These are phyloP conservation scores for Entomyzon cyanotis DNA, from an alignment of 2,113 vertebrate genomes.

Conservation along the genomic window DNA sequence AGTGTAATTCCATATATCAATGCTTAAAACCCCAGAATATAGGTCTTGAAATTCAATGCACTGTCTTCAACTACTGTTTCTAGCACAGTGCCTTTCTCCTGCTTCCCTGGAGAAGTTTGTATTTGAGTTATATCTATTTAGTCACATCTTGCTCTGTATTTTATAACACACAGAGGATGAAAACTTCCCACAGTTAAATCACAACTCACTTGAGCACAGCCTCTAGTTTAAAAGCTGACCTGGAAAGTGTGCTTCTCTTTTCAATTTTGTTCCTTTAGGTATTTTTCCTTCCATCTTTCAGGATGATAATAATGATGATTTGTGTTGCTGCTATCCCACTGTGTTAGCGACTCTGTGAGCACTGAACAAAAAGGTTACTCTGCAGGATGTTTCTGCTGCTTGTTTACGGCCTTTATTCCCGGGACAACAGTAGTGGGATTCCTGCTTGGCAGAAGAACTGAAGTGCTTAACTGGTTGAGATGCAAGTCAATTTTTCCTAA, in stretches of 20 bases:
- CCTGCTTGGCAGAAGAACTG: constrained; percentile 1
- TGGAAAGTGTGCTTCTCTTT: background rate
- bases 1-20: background rate
- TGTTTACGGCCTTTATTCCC: constrained; percentile 33
- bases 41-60: background rate
- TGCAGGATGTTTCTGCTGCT: background rate
- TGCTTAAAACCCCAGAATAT: background rate
- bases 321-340: constrained; percentile 34
- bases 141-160: background rate
- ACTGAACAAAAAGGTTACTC: constrained; percentile 17
- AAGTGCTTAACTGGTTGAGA: background rate
- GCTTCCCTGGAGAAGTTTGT: background rate
- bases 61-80: background rate
- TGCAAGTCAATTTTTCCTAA: background rate
- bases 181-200: constrained; percentile 26
- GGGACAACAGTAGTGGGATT: background rate
- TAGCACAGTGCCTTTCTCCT: background rate
- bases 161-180: background rate
- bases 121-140: background rate
- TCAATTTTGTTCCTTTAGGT: constrained; percentile 9
- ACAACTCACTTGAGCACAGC: background rate
- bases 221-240: constrained; percentile 1
- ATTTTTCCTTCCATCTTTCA: constrained; percentile 26
- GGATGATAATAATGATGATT: constrained; percentile 19
- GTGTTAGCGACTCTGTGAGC: background rate